phyloP scores from a whole-genome alignment of 2,113 vertebrate species.

The Actenoides lindsayi region DNA sequence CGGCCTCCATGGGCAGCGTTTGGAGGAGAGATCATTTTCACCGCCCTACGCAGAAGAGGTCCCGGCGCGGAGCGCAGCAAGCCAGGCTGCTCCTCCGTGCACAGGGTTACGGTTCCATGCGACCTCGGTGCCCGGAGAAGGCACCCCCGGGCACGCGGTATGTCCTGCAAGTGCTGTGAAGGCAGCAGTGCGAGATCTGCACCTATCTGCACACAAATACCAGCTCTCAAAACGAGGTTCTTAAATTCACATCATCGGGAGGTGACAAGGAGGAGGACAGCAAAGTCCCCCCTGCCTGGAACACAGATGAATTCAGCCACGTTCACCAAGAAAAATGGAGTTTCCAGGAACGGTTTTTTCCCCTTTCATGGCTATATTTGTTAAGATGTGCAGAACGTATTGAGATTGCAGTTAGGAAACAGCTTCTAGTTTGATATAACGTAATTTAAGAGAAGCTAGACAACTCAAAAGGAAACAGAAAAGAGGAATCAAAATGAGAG shows the following conservation, averaged over 20 bases:
- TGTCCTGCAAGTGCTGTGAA: too few species aligned
- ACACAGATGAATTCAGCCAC: rapidly evolving
- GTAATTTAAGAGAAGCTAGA: not conserved
- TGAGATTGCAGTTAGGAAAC: not conserved
- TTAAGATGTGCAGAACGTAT: not conserved
- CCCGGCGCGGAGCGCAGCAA: not conserved
- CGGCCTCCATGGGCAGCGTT: not conserved
- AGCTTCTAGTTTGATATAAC: not conserved
- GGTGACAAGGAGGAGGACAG: not conserved
- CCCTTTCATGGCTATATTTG: not conserved
- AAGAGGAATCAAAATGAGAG: not conserved
- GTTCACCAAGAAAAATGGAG: not conserved
- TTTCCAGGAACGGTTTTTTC: not conserved
- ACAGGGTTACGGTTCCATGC: not conserved
- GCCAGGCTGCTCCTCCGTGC: not conserved
- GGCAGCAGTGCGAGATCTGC: not conserved
- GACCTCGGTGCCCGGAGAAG: not conserved
- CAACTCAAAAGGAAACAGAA: not conserved
- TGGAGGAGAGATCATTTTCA: not conserved
- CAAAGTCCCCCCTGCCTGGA: not conserved
- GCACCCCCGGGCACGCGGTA: not conserved
- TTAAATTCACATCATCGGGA: not conserved
- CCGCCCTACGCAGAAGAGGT: not conserved
- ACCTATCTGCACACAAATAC: not conserved
- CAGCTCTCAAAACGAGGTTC: not conserved